Conservation (phyloP, 2,797 vertebrate genomes). For the Delichon dasypus region DNA sequence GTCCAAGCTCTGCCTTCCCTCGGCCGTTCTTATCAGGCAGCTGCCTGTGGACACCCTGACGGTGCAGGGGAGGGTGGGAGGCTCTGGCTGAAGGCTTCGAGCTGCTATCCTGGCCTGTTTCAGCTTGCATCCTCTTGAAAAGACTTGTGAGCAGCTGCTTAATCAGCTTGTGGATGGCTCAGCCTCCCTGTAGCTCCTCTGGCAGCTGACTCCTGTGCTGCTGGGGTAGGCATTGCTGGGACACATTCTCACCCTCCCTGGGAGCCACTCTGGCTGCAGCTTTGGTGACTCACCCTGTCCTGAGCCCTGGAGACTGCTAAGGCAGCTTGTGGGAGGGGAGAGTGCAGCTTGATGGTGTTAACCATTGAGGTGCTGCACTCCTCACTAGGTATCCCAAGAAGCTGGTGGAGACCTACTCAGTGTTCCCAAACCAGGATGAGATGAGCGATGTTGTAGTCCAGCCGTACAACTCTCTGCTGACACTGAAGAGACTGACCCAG, state of each 20-base stretch:
- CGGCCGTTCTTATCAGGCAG: background rate
- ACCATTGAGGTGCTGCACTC: background rate
- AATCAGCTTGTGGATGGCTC: constrained; percentile 28
- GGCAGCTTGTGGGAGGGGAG: constrained; percentile 1
- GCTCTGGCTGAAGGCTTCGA: background rate
- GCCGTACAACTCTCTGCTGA: constrained; percentile 96
- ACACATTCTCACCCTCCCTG: constrained; percentile 35
- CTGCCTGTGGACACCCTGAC: background rate
- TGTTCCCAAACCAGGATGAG: constrained; percentile 98
- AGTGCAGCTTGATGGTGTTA: background rate
- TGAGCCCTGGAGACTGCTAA: constrained; percentile 28
- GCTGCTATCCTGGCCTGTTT: constrained; percentile 1
- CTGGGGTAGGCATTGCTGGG: constrained; percentile 43
- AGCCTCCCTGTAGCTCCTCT: constrained; percentile 31
- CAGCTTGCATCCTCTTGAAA: constrained; percentile 31
- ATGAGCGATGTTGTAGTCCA: constrained; percentile 99
- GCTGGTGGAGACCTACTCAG: constrained; percentile 94
- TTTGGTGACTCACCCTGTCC: constrained; percentile 52
- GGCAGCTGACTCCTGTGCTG: constrained; percentile 17
- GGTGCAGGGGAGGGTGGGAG: background rate
- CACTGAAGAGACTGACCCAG: constrained; percentile 95
- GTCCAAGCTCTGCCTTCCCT: background rate
- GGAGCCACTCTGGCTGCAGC: constrained; percentile 25
- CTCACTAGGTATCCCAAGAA: constrained; percentile 92
- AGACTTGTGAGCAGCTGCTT: constrained; percentile 15